phyloP scores from a whole-genome alignment of 2,113 vertebrate genomes.

The Hucho hucho region DNA sequence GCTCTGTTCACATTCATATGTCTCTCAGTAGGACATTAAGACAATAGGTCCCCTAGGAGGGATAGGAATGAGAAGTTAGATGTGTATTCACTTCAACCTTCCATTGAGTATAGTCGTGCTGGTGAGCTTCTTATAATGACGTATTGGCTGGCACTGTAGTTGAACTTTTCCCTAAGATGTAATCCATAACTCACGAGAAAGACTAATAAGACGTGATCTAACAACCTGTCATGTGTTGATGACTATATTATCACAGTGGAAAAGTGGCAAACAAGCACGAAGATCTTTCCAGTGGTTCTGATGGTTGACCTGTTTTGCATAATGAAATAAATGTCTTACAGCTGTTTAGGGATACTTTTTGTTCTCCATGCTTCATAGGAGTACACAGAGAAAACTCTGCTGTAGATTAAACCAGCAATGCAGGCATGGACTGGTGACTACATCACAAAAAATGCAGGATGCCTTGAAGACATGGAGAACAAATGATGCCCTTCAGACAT shows the following conservation, averaged over 20 bases:
- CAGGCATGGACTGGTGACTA: slow-evolving; percentile 8
- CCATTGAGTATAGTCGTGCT: background rate
- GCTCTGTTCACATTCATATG: slow-evolving; percentile 42
- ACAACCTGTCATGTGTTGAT: background rate
- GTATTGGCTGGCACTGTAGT: background rate
- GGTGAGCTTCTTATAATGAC: background rate
- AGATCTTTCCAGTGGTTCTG: background rate
- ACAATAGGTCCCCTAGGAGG: background rate
- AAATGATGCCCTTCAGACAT: slow-evolving; percentile 31
- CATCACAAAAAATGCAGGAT: slow-evolving; percentile 46
- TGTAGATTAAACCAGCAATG: slow-evolving; percentile 14
- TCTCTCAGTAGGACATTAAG: slow-evolving; percentile 18
- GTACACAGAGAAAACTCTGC: slow-evolving; percentile 10
- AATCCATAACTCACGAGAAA: background rate
- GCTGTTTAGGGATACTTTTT: background rate
- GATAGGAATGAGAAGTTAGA: background rate
- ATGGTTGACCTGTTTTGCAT: background rate
- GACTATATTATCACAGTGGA: background rate
- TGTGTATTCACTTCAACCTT: background rate
- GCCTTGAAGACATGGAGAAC: slow-evolving; percentile 13
- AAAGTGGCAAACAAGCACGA: background rate
- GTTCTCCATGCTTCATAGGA: slow-evolving; percentile 9
- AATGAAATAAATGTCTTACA: background rate
- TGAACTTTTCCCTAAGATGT: background rate
- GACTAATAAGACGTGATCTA: background rate